phyloP scores from a whole-genome alignment of 1,140 invertebrate genomes.

The Cydia strobilella region DNA sequence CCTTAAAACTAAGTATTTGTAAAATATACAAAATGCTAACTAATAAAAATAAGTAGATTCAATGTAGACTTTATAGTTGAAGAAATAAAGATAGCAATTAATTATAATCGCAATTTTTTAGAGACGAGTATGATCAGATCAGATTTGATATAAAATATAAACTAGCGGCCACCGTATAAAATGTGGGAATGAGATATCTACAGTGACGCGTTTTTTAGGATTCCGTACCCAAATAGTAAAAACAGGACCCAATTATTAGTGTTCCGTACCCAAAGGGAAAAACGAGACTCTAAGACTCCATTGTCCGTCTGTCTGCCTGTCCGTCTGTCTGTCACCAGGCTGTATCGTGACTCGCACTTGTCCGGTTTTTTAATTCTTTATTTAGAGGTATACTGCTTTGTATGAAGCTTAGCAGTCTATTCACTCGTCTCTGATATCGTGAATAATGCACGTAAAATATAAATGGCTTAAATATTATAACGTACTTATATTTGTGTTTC shows the following conservation, averaged over 20 bases:
- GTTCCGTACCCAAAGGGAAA: too few species aligned
- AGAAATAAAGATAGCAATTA: neutral
- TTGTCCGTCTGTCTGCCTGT: too few species aligned
- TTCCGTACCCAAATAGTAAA: too few species aligned
- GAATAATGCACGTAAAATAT: neutral
- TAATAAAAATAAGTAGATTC: conserved; percentile 30
- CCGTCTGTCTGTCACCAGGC: too few species aligned
- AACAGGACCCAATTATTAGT: too few species aligned
- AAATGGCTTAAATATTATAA: conserved; percentile 2
- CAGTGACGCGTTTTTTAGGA: neutral
- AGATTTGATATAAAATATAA: neutral
- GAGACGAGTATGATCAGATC: neutral
- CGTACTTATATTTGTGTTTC: neutral
- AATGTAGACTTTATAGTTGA: neutral
- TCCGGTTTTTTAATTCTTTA: too few species aligned
- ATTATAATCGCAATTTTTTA: neutral
- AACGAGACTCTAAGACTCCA: too few species aligned
- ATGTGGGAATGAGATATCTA: neutral
- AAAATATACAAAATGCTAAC: conserved; percentile 36
- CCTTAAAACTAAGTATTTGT: conserved; percentile 32
- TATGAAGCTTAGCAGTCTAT: conserved; percentile 5
- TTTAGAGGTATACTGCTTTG: neutral
- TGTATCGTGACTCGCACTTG: too few species aligned
- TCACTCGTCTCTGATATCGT: conserved; percentile 1
- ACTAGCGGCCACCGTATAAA: too few species aligned